phyloP scores from a whole-genome alignment of 1,140 invertebrate genomes.

The Bombus sibiricus region DNA sequence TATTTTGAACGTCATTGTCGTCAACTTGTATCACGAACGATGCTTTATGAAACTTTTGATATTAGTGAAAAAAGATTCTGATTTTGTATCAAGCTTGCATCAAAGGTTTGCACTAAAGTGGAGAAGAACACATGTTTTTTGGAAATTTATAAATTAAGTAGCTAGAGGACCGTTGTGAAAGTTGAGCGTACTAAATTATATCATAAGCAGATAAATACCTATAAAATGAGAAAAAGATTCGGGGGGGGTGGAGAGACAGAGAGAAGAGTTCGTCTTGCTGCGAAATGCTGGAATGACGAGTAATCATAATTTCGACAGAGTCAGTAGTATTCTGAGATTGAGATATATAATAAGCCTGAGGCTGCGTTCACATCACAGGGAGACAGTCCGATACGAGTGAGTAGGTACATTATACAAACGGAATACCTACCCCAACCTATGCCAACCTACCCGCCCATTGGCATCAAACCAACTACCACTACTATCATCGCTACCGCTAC shows the following conservation, averaged over 20 bases:
- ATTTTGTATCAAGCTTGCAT: not conserved
- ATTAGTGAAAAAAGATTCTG: not conserved
- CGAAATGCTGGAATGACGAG: constrained; percentile 45
- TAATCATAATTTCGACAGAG: constrained; percentile 76
- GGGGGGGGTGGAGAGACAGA: too few relatives aligned
- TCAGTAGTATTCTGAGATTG: constrained; percentile 70
- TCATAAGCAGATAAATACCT: not conserved
- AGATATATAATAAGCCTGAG: constrained; percentile 75
- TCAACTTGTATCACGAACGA: too few relatives aligned
- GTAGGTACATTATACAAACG: constrained; percentile 74
- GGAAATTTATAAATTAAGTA: not conserved
- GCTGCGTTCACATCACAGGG: constrained; percentile 72
- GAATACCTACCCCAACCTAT: constrained; percentile 69
- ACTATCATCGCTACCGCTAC: constrained; percentile 41
- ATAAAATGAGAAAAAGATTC: not conserved
- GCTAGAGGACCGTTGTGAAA: not conserved
- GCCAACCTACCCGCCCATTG: constrained; percentile 70
- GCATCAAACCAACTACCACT: constrained; percentile 69
- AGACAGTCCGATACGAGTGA: constrained; percentile 70
- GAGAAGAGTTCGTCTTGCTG: constrained; percentile 1
- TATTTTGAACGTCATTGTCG: not conserved
- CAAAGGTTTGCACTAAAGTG: not conserved
- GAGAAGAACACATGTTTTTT: too few relatives aligned
- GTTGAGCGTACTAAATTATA: not conserved
- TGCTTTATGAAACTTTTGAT: too few relatives aligned